Evolutionary conservation across 2,888 invertebrate species (phyloP).

Genomic region (Dysmachus trigonus): DNA sequence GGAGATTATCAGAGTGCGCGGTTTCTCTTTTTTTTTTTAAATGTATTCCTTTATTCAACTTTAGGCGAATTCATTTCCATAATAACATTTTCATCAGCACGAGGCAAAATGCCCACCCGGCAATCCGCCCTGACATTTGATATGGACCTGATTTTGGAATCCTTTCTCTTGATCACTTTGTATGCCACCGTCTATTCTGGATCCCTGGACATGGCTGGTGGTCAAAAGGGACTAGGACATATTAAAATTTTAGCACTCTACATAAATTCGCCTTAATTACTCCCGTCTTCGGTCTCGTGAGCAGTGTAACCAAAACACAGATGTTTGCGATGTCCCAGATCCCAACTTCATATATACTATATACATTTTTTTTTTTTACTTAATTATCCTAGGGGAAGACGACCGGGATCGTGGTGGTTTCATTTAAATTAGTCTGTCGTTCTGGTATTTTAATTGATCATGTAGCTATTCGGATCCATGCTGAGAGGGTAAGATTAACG

Average conservation of each 20-base stretch:
- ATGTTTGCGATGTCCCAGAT: background rate
- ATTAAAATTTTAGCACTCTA: background rate
- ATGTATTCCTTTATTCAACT: background rate
- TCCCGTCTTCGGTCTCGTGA: background rate
- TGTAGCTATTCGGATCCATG: background rate
- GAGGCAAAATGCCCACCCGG: background rate
- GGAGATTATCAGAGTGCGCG: constrained; percentile 23
- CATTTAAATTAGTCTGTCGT: background rate
- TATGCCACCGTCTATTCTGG: background rate
- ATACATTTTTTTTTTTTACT: background rate
- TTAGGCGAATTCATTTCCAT: constrained; percentile 8
- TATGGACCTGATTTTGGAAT: background rate
- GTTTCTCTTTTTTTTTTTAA: background rate
- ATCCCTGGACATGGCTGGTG: background rate
- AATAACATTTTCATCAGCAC: constrained; percentile 23
- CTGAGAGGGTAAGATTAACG: constrained; percentile 5
- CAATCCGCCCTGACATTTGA: background rate
- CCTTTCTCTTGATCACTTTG: background rate
- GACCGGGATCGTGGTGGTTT: background rate
- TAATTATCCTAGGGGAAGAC: background rate
- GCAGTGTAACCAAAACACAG: background rate
- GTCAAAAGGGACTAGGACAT: background rate
- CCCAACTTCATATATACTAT: too few species aligned
- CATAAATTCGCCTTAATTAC: background rate
- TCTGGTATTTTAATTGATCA: constrained; percentile 27